Conservation (phyloP, 1,140 invertebrate genomes). For the Drosophila persimilis region DNA sequence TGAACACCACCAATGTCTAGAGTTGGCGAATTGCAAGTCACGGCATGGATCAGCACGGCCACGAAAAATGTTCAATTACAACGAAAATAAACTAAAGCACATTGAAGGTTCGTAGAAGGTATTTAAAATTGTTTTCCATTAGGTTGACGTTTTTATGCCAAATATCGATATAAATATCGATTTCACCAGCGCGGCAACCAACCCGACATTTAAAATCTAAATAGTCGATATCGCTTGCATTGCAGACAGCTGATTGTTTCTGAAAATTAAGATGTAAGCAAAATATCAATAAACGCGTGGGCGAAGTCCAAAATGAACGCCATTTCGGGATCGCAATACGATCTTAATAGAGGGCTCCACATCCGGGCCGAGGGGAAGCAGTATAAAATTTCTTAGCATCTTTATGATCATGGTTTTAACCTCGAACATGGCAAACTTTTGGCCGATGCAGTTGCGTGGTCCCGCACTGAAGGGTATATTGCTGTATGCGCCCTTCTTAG, state of each 20-base stretch:
- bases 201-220: not conserved
- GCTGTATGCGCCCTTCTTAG: constrained; percentile 33
- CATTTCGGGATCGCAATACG: constrained; percentile 61
- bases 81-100: no score
- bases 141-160: no score
- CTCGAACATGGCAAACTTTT: constrained; percentile 91
- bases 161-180: not conserved
- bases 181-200: not conserved
- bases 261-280: no score
- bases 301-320: constrained; percentile 61
- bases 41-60: no score
- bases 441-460: constrained; percentile 87
- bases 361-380: constrained; percentile 63
- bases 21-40: no score
- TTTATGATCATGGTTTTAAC: constrained; percentile 85
- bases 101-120: no score
- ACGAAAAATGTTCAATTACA: no score
- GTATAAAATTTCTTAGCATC: constrained; percentile 74
- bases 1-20: no score
- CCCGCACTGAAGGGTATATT: constrained; percentile 88
- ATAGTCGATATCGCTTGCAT: no score
- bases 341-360: constrained; percentile 67
- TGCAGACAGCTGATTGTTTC: not conserved
- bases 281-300: constrained; percentile 20
- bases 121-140: no score